Evolutionary conservation across 1,140 invertebrate genomes (phyloP).

Genomic region (Eupeodes corollae): DNA sequence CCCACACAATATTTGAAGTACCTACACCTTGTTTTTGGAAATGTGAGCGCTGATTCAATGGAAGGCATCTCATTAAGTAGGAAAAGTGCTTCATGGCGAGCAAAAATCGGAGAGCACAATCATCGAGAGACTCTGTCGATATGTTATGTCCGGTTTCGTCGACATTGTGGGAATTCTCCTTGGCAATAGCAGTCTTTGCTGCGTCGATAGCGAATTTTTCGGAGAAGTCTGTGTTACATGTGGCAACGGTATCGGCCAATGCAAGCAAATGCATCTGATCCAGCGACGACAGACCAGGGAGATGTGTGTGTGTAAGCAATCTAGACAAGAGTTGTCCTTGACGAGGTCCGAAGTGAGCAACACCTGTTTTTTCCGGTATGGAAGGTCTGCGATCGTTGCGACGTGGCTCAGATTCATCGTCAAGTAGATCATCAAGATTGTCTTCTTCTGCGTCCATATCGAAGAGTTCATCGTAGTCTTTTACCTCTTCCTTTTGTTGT

Average conservation of each 20-base stretch:
- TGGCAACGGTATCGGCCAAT: conserved; percentile 93
- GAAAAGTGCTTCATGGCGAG: conserved; percentile 96
- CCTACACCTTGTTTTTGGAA: conserved; percentile 84
- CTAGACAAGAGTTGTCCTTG: conserved; percentile 69
- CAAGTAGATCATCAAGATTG: conserved; percentile 67
- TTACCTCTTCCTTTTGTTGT: conserved; percentile 40
- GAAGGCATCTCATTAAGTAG: conserved; percentile 84
- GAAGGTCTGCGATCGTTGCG: conserved; percentile 53
- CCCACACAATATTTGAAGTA: conserved; percentile 93
- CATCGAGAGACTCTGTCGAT: conserved; percentile 78
- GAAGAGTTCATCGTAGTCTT: conserved; percentile 81
- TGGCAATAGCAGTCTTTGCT: conserved; percentile 55
- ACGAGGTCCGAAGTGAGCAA: conserved; percentile 72
- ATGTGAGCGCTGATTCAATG: conserved; percentile 71
- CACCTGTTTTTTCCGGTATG: conserved; percentile 54
- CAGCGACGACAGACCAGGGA: conserved; percentile 91
- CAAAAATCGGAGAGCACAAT: conserved; percentile 92
- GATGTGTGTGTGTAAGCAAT: conserved; percentile 87
- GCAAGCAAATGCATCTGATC: conserved; percentile 99
- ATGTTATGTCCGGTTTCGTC: conserved; percentile 43
- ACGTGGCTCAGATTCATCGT: conserved; percentile 50
- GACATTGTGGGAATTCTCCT: conserved; percentile 53
- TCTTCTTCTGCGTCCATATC: conserved; percentile 68
- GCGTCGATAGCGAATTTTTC: conserved; percentile 72
- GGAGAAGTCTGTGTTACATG: conserved; percentile 76